Base-by-base conservation (phyloP, 2,113 vertebrate genomes). In the Epinephelus moara region DNA sequence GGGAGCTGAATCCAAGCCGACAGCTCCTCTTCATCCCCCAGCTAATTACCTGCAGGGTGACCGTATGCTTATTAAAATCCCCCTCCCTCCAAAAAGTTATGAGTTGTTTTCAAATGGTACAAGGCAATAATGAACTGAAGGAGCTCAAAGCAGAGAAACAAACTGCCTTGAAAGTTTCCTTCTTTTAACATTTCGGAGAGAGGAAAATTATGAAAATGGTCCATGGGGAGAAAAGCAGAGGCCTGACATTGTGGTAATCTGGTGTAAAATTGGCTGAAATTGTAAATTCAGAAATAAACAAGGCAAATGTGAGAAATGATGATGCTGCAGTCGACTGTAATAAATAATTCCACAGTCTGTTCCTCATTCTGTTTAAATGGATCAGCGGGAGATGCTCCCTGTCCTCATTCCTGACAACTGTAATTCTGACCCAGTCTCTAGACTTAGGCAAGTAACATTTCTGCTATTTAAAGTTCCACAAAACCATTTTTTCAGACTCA, bases 41-140 rank as follows among this genome's bases (percentile, higher is more conserved):
- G 91, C 89, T 92, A 94, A 94, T 94, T 93, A 94, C 92, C 91
- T 94, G 88, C 84, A 84, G 92, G 88, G 87, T 90, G 89, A 82
- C 88, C 67, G 85, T 89, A 91, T 92, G 89, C 92, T 89, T 93
- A 93, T 94, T 91, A 93, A 90, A 93, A 89, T 70, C 75, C 30
- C 62, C 82, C 50, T 56, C 80, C 15, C 42, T 11, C 8, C 13
- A 50, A 80, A 73, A 85, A 72, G 63, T 91, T 93, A 62, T 49
- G 82, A 92, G 88, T 92, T 91, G 85, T 93, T 93, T 93, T 88
- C 68, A 81, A 56, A 59, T 76, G 61, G 88, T 55, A 68, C 66
- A 80, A 84, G 68, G 59, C 53, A 91, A 79, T 68, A 59, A 75
- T 68, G 55, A 87, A 90, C 21, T 53, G 40, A 81, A 84, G 64